phyloP scores from a whole-genome alignment of 2,797 vertebrate species.

The Lagorchestes hirsutus region DNA sequence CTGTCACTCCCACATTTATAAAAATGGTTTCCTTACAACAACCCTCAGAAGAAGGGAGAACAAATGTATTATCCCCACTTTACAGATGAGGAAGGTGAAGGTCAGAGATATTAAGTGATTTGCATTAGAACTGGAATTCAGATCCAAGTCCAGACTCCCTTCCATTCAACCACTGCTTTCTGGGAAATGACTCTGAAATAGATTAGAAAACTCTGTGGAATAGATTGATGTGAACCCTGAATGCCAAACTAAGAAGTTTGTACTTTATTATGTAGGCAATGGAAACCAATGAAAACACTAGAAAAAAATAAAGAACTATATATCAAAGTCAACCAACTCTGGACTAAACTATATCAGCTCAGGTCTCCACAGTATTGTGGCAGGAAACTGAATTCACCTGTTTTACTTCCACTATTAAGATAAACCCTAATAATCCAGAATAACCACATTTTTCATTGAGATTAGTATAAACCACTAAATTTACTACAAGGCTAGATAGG shows the following conservation, averaged over 20 bases:
- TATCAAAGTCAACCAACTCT: not conserved
- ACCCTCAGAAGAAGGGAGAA: not conserved
- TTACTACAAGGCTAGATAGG: not conserved
- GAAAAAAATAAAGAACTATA: not conserved
- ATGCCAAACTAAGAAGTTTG: not conserved
- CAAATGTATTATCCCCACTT: not conserved
- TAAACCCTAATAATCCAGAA: not conserved
- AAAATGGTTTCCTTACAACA: not conserved
- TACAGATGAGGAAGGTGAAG: not conserved
- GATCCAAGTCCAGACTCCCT: not conserved
- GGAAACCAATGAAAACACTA: not conserved
- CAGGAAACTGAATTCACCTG: not conserved
- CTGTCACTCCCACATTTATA: not conserved
- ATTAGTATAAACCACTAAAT: not conserved
- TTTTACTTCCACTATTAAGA: not conserved
- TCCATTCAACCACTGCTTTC: not conserved
- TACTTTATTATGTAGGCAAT: not conserved
- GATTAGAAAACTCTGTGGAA: not conserved
- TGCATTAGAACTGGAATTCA: not conserved
- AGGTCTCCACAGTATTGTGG: not conserved
- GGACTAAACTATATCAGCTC: not conserved
- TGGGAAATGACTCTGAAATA: not conserved
- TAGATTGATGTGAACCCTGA: not conserved
- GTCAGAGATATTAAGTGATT: not conserved
- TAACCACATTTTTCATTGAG: not conserved